These are phyloP conservation scores for Onthophagus taurus DNA, from an alignment of 1,140 invertebrate genomes.

Conservation along the genomic window DNA sequence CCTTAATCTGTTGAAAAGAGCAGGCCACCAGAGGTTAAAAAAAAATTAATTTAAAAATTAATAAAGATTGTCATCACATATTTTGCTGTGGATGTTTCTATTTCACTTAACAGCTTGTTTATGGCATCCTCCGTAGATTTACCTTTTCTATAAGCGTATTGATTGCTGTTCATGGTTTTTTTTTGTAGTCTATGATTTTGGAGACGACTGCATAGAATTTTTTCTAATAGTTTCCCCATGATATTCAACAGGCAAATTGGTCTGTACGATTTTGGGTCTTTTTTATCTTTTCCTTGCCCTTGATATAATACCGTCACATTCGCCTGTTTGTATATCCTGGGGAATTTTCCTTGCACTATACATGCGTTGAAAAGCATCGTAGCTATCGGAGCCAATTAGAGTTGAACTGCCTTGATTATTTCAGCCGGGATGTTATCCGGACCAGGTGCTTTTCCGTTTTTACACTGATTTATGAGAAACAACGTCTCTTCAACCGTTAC, in stretches of 20 bases:
- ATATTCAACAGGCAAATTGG: slow-evolving; percentile 1
- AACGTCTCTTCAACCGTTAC: slow-evolving; percentile 1
- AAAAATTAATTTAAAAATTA: not conserved
- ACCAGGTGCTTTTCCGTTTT: not conserved
- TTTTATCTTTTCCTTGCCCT: not conserved
- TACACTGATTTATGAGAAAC: not conserved
- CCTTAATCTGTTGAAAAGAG: not conserved
- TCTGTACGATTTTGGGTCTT: not conserved
- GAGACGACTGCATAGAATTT: not conserved
- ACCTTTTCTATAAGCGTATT: not conserved
- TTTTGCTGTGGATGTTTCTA: not conserved
- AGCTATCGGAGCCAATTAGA: not conserved
- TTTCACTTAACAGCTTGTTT: not conserved
- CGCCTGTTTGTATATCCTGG: not conserved
- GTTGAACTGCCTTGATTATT: not conserved
- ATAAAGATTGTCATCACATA: not conserved
- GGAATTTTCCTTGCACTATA: not conserved
- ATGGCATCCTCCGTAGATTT: slow-evolving; percentile 8
- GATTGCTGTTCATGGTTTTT: not conserved
- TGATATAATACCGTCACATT: slow-evolving; percentile 4
- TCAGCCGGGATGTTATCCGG: not conserved
- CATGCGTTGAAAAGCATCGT: not conserved
- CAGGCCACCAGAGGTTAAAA: slow-evolving; percentile 11
- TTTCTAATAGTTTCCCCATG: slow-evolving; percentile 2
- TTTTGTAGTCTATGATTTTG: not conserved